phyloP scores from a whole-genome alignment of 2,113 vertebrate species.

The Thermophis baileyi region DNA sequence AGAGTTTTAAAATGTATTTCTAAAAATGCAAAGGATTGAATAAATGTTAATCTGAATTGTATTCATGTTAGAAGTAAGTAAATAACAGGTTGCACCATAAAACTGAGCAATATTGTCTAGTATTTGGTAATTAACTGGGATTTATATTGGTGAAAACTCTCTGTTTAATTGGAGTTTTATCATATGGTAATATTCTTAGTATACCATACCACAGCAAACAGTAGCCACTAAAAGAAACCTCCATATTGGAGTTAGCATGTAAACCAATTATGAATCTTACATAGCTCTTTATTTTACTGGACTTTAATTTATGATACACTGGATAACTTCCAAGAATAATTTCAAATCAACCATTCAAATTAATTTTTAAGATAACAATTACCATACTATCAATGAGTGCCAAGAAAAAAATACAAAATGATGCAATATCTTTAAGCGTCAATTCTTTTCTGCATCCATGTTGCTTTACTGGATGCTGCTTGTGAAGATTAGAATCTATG shows the following conservation, averaged over 20 bases:
- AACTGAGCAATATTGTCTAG: background rate
- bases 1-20: background rate
- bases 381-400: background rate
- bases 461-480: background rate
- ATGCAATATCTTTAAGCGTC: background rate
- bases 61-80: background rate
- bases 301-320: background rate
- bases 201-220: background rate
- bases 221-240: background rate
- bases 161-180: background rate
- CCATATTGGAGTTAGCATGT: background rate
- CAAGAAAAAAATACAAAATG: background rate
- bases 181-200: background rate
- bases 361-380: background rate
- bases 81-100: background rate
- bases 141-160: background rate
- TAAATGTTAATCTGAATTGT: background rate
- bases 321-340: background rate
- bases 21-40: background rate
- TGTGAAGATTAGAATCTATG: background rate
- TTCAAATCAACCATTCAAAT: background rate
- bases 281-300: background rate
- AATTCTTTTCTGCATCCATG: background rate
- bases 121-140: background rate
- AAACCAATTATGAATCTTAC: background rate